phyloP scores from a whole-genome alignment of 2,113 vertebrate species.

The Saimiri boliviensis region DNA sequence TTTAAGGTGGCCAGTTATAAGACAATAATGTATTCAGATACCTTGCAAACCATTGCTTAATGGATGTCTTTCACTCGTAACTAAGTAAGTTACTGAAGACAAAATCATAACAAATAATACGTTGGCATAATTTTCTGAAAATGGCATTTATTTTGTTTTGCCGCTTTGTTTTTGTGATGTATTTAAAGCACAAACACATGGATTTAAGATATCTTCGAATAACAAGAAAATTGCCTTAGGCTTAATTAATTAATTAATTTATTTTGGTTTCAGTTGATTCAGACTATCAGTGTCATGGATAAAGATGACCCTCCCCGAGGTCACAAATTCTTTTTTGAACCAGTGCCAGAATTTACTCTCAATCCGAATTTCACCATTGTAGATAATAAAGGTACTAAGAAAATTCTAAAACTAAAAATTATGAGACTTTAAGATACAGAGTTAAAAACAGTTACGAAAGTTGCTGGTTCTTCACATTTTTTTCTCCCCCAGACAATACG shows the following conservation, averaged over 20 bases:
- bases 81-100: background rate
- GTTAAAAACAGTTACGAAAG: background rate
- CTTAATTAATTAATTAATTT: background rate
- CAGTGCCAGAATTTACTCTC: constrained; percentile 85
- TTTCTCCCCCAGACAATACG: constrained; percentile 83
- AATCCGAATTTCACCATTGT: constrained; percentile 89
- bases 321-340: constrained; percentile 89
- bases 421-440: background rate
- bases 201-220: background rate
- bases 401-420: background rate
- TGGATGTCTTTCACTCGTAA: background rate
- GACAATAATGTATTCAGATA: background rate
- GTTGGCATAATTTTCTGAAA: background rate
- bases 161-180: background rate
- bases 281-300: constrained; percentile 88
- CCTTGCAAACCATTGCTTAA: background rate
- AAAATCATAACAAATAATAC: background rate
- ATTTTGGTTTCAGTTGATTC: constrained; percentile 85
- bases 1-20: background rate
- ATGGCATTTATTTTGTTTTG: background rate
- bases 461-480: background rate
- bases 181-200: background rate
- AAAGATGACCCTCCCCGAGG: constrained; percentile 87
- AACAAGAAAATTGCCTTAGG: background rate
- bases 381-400: constrained; percentile 88